Base-by-base conservation (phyloP, 2,888 invertebrate species). In the Odontothrips loti region DNA sequence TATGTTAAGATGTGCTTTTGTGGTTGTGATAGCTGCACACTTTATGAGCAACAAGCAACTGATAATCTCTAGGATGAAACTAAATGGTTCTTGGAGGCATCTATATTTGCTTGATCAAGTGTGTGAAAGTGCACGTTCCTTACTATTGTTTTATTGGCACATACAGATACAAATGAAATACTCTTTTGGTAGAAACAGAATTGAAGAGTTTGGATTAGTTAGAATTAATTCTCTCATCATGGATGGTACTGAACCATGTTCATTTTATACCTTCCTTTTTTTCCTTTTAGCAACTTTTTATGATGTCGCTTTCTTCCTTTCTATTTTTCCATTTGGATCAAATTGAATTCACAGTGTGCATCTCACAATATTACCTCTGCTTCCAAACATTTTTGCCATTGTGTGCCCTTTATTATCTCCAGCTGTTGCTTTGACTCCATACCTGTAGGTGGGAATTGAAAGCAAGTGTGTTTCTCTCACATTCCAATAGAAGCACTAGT, bases 21-120 rank as follows among this genome's bases (percentile, higher is more conserved):
- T 58, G 68, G 68, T 75, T 75, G 68, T 75, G 68, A 75, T 75
- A 75, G 68, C 12, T 23, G 68, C 68, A 75, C 68, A 68, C 23
- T 68, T 11, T 68, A 23, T n/a, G 1, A n/a, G 58, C 58, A 17
- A 12, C n/a, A 17, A 58, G 58, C 20, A 20, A n/a, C 58, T 58
- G 17, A 17, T n/a, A 58, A 58, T 58, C 58, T 58, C n/a, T n/a
- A 20, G 17, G 6, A 20, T 17, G 6, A 58, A 58, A 20, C 20
- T 58, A 20, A 10, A 51, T 17, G 51, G 2, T 51, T 51, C 51
- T 51, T 20, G 3, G 58, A 17, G n/a, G 20, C 17, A 15, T 58
- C 20, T 6, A 17, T 58, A 20, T 58, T n/a, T 58, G 6, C 58
- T 20, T 20, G n/a, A 15, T 1, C 6, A 20, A 20, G n/a, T 58